phyloP scores from a whole-genome alignment of 2,113 vertebrate genomes.

The Xiphorhynchus elegans region DNA sequence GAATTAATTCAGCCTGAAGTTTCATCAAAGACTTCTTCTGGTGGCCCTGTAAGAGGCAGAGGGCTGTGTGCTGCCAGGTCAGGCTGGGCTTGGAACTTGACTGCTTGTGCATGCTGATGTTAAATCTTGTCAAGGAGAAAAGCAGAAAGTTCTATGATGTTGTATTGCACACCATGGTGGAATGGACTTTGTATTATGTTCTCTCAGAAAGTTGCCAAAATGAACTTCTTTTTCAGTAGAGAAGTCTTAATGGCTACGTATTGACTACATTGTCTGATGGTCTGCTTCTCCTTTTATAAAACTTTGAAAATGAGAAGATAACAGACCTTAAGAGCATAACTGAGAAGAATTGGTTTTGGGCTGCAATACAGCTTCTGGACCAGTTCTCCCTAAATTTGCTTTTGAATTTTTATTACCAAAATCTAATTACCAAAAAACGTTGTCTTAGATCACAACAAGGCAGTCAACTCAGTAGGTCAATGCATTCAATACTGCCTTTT shows the following conservation, averaged over 20 bases:
- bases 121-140: not conserved
- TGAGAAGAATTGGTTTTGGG: not conserved
- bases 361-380: not conserved
- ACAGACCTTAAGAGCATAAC: not conserved
- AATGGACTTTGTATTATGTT: not conserved
- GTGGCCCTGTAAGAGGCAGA: not conserved
- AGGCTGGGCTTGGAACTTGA: not conserved
- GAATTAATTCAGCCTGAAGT: not conserved
- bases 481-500: too few relatives aligned
- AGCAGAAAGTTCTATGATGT: not conserved
- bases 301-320: not conserved
- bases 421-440: too few relatives aligned
- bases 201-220: not conserved
- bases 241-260: not conserved
- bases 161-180: not conserved
- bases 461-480: too few relatives aligned
- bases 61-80: not conserved
- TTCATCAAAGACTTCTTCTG: not conserved
- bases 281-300: not conserved
- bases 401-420: not conserved
- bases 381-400: not conserved
- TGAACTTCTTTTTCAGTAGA: not conserved
- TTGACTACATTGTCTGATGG: not conserved
- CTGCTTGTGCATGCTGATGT: fast-evolving
- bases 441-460: too few relatives aligned